Evolutionary conservation across 2,113 vertebrate genomes (phyloP), one percentile per base, ranked within the genome.

Genomic region (Pelmatolapia mariae): DNA sequence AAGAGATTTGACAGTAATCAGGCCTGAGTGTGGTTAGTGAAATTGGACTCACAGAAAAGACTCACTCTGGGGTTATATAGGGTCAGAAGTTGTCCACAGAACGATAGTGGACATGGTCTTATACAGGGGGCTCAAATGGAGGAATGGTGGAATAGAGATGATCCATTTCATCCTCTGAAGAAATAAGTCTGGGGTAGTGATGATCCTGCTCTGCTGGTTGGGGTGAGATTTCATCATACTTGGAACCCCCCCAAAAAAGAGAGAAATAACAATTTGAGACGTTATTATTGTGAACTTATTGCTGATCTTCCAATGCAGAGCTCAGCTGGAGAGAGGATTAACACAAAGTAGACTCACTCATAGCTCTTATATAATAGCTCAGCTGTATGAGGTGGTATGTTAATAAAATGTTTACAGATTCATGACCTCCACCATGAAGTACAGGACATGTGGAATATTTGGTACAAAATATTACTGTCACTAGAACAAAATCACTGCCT

Each of bases 341-440:
- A 59, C 26, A 59, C 8, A 59, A 59, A 31, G 56, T 59, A 6
- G 56, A 10, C 0, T 59, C 56, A 59, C 56, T 31, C 26, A 18
- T 59, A 6, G 8, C 56, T 31, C 56, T 0, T 31, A 18, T 0
- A 59, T 59, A 1, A 0, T 6, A 18, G 26, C 26, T 59, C 56
- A 59, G 24, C 13, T 5, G 4, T 57, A 57, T 29, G 24, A 29
- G 56, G 4, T 57, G 56, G 56, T 57, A 2, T 29, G 56, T 57
- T 57, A 8, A 59, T 31, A 31, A 59, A 59, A 59, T 59, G 56
- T 59, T 29, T 59, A 18, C 24, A 31, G 0, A 16, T 59, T 31
- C 1, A 31, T 18, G 3, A 59, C 0, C 13, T 31, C 15, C 56
- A 18, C 26, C 0, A 0, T 31, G 56, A 31, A 31, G 15, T 10